Evolutionary conservation across 2,888 invertebrate species (phyloP), one percentile per base, ranked within the genome.

Genomic region (Agonopterix arenella): DNA sequence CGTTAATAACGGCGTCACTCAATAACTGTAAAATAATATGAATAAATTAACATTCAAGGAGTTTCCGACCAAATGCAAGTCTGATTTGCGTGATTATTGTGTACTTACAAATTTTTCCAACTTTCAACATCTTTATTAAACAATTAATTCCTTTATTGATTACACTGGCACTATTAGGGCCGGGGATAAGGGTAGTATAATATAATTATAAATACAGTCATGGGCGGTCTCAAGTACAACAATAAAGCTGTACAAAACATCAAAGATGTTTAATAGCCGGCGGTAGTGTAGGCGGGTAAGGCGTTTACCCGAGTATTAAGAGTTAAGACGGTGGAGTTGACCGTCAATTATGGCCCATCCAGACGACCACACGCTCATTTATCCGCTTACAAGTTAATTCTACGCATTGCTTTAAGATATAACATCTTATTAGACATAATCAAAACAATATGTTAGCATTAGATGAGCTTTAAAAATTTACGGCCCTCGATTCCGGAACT

Each of bases 371-470:
- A 53, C 61, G 53, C 54, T 59, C 57, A 56, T 16, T 58, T 52
- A 51, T 52, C 52, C 56, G 53, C 59, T 59, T 61, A 58, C 54
- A 56, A 52, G 55, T 58, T 58, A 61, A 61, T 57, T 46, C 52
- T 49, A 49, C 47, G 44, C 44, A n/a, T 40, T 40, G 10, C 9
- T 40, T 40, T n/a, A 40, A 11, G 43, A 36, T 47, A 42, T 37
- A 51, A 49, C 47, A 46, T 41, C 47, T 45, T 40, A 52, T 52
- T 52, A 52, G 16, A 28, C 28, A 44, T 49, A 46, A 49, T 49
- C 44, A 52, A 45, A 42, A 45, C 52, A 45, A 52, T 47, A 49
- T 44, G 42, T 47, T 11, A 40, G 40, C 40, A 10, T 10, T 43
- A 43, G 7, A 11, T 40, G 36, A 37, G 11, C 18, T 16, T 44